Base-by-base conservation (phyloP, 2,113 vertebrate genomes). In the Aphyosemion australe region DNA sequence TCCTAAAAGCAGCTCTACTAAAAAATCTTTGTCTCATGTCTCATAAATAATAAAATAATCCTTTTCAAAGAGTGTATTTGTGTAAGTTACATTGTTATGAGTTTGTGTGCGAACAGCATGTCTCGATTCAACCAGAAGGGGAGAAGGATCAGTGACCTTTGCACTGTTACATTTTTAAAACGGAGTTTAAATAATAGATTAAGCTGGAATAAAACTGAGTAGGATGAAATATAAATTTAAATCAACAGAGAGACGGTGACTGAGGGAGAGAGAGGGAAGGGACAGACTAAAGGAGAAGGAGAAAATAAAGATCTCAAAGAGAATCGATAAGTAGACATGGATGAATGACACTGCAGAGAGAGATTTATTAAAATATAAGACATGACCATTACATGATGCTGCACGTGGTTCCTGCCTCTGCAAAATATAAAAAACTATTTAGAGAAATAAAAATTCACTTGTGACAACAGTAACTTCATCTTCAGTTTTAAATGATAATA, bases 121-220 rank as follows among this genome's bases (percentile, higher is more conserved):
- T 69, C 47, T 58, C 56, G 63, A 53, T 42, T 55, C 57, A 74
- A 53, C 59, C 45, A 50, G 59, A 19, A 19, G 67, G 31, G 52
- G 61, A 61, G 34, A 8, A 56, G 31, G 78, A 88, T 82, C 85
- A 80, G 76, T 85, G 82, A 85, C 87, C 87, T 83, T 84, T 56
- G 69, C 43, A 45, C 82, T 82, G 69, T 51, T 90, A 63, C 78
- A 88, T 88, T 85, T 90, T 87, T 78, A 84, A 86, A 83, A 74
- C 42, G n/a, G 57, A 46, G 47, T 0, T 34, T 90, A 67, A 87
- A 90, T 88, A 85, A 88, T 84, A 72, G 76, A 90, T 83, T 54
- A 48, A 21, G 80, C 80, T 80, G 21, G 84, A 84, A 83, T 79
- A 74, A 84, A 87, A 82, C 61, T 68, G 58, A 39, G 6, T 20